Evolutionary conservation across 2,888 invertebrate genomes (phyloP).

Genomic region (Pyralis farinalis): DNA sequence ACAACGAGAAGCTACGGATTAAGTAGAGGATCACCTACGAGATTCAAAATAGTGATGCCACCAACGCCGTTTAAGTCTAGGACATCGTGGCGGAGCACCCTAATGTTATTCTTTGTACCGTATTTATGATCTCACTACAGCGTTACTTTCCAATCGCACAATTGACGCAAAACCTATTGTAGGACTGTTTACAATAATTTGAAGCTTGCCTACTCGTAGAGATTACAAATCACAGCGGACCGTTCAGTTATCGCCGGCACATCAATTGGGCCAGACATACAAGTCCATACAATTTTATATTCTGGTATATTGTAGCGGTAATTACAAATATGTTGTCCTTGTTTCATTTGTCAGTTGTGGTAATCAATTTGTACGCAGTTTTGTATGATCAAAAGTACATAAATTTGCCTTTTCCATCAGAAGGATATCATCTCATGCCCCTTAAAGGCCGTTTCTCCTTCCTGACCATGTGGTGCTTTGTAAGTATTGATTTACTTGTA

Average conservation of each 20-base stretch:
- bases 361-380: constrained; percentile 5
- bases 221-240: background rate
- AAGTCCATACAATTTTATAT: too few relatives aligned
- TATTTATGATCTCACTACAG: too few relatives aligned
- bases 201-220: too few relatives aligned
- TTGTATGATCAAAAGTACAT: constrained; percentile 13
- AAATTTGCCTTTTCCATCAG: constrained; percentile 5
- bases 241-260: background rate
- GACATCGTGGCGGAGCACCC: too few relatives aligned
- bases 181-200: too few relatives aligned
- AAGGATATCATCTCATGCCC: constrained; percentile 5
- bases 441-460: constrained; percentile 9
- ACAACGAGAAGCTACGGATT: too few relatives aligned
- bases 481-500: constrained; percentile 8
- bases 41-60: too few relatives aligned
- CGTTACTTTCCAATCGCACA: too few relatives aligned
- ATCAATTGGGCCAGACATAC: background rate
- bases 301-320: background rate
- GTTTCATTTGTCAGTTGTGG: constrained; percentile 10
- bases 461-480: constrained; percentile 14
- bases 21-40: too few relatives aligned
- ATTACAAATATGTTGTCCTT: constrained; percentile 7
- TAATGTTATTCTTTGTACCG: too few relatives aligned
- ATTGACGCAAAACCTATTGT: too few relatives aligned
- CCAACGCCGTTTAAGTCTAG: too few relatives aligned